Evolutionary conservation across 2,888 invertebrate species (phyloP), one percentile per base, ranked within the genome.

Genomic region (Eupeodes latifasciatus): DNA sequence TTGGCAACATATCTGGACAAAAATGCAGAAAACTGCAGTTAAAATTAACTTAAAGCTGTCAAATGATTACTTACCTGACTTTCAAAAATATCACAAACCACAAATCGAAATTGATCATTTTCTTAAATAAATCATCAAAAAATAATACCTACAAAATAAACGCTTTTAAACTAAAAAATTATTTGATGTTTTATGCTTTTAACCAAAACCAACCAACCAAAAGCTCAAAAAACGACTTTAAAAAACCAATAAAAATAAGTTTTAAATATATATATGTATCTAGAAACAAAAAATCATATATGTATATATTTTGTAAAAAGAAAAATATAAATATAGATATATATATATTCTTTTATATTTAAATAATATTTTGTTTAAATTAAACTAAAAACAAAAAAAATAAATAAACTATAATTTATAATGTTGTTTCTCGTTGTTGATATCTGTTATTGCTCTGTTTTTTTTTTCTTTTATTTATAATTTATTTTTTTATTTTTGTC

Each of bases 391-490:
- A 85, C 87, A 89, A 81, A 91, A 5, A 40, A 40, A 90, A 90
- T 27, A 91, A 90, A 91, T 89, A 74, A 90, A 90, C 91, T 86
- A 67, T 76, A 84, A 51, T 40, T 47, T 51, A 67, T 47, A 62
- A 74, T 90, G 74, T 83, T 85, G 84, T 89, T 87, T 87, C 88
- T 84, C 85, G 88, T 88, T 88, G 88, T 88, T 88, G 88, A 88
- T 88, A 88, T 88, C 78, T 91, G 90, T 90, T 89, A 86, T 90
- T 90, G 90, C 90, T 90, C 87, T 89, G 90, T 91, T 90, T 91
- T 91, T 91, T 95, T 96, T 96, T 95, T 95, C 96, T 95, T 95
- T 95, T 94, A 94, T 94, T 92, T 66, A 47, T 27, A 27, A 14
- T 49, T 66, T 66, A 47, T 27, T 91, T 89, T 71, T 49, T 55